Evolutionary conservation across 2,113 vertebrate species (phyloP), one percentile per base, ranked within the genome.

Genomic region (Ginglymostoma cirratum): DNA sequence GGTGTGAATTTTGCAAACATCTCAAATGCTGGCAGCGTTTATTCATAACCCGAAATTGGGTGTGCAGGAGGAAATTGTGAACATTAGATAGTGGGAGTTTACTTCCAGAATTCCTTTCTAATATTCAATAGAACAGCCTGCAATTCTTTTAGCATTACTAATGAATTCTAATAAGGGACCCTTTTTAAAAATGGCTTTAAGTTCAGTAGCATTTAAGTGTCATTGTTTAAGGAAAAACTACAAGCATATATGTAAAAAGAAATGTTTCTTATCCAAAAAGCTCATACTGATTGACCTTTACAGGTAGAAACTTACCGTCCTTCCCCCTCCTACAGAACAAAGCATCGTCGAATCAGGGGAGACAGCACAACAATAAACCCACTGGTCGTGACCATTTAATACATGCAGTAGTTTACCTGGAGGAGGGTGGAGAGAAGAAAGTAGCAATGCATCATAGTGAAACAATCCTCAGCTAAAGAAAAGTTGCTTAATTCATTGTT

Each of bases 271-370:
- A 38, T 45, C 38, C 38, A 38, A 66, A 93, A 66, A n/a, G 14
- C 89, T 93, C 34, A 38, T 8, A 38, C 61, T 67, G 17, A 66
- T n/a, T 66, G 89, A 38, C n/a, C 15, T 67, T 52, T 42, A 95
- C 30, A 27, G 72, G 65, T 45, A 48, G 42, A 55, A 67, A 98
- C 99, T 99, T 97, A 99, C 99, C 96, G 98, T 98, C 96, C 99
- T 99, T 96, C 99, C 98, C 0, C 98, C 98, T 0, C 99, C 98
- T 0, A 98, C 98, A 0, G 99, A 99, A 0, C 99, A 99, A 17
- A 99, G 98, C 98, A 99, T 98, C 96, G 98, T 99, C 97, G 98
- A 98, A 97, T 99, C 99, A 0, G 99, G 98, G 1, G 99, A 99
- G 70, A 99, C 97, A 96, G 98, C 98, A 96, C 98, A 99, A 97